Conservation (phyloP, 2,113 vertebrate genomes). For the Phylloscopus trochilus region DNA sequence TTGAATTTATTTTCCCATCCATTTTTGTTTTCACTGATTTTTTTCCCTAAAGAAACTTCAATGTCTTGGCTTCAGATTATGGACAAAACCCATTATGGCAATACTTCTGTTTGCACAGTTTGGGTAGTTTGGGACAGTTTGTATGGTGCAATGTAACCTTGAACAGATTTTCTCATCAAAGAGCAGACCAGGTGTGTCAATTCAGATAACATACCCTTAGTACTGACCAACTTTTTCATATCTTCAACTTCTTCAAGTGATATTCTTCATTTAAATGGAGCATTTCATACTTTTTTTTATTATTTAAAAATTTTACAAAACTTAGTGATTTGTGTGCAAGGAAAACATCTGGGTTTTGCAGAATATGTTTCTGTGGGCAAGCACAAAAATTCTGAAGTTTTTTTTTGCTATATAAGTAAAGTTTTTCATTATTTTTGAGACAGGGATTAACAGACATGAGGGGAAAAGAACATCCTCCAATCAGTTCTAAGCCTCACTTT, state of each 20-base stretch:
- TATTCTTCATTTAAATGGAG: rapidly evolving
- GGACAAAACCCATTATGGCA: neutral
- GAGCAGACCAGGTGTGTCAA: neutral
- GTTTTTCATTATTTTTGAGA: neutral
- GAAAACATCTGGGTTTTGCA: neutral
- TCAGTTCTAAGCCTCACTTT: neutral
- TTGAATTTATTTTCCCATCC: neutral
- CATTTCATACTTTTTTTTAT: neutral
- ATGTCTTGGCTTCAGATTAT: neutral
- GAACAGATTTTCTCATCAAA: neutral
- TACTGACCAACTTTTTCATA: neutral
- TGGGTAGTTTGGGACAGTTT: neutral
- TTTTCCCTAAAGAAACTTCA: neutral
- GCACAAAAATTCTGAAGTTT: neutral
- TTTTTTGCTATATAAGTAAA: neutral
- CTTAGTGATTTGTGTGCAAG: neutral
- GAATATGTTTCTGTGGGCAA: neutral
- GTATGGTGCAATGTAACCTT: neutral
- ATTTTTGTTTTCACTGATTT: neutral
- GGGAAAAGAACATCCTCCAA: neutral
- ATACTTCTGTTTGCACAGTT: neutral
- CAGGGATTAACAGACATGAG: neutral
- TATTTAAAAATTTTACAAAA: neutral
- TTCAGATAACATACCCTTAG: neutral
- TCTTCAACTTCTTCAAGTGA: neutral